These are phyloP conservation scores for Rhagologus leucostigma DNA, from an alignment of 2,113 vertebrate species.

Conservation along the genomic window DNA sequence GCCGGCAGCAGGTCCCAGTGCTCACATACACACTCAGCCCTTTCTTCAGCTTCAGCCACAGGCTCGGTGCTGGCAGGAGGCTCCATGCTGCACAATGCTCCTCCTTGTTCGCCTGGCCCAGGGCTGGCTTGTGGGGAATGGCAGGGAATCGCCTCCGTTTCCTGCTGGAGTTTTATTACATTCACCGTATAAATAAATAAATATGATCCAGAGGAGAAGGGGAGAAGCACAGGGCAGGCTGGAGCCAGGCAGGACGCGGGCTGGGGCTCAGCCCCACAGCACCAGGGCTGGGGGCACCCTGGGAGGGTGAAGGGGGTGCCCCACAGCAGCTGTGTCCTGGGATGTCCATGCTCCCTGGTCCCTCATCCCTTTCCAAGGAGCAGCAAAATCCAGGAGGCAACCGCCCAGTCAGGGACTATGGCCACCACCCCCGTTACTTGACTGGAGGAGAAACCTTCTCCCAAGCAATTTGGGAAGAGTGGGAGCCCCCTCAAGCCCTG, in stretches of 20 bases:
- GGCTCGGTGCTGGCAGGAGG: neutral
- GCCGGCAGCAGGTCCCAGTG: neutral
- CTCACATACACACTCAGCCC: neutral
- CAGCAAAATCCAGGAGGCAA: neutral
- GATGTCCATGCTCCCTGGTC: fast-evolving
- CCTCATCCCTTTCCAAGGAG: neutral
- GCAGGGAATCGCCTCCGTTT: slow-evolving; percentile 68
- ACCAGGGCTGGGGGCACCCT: neutral
- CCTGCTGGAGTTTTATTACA: slow-evolving; percentile 70
- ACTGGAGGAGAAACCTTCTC: neutral
- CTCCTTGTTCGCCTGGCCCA: slow-evolving; percentile 49
- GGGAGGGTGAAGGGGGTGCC: neutral
- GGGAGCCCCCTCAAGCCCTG: neutral
- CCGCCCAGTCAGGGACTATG: fast-evolving
- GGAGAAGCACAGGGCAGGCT: neutral
- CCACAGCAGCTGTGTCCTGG: neutral
- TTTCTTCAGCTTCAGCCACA: slow-evolving; percentile 8
- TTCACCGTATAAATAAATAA: slow-evolving; percentile 69
- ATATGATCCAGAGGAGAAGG: slow-evolving; percentile 14
- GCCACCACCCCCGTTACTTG: fast-evolving
- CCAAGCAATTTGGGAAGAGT: neutral
- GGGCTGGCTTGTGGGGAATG: slow-evolving; percentile 47
- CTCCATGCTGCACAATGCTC: slow-evolving; percentile 1
- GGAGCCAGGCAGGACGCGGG: neutral
- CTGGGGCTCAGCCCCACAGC: neutral